phyloP scores from a whole-genome alignment of 2,797 vertebrate genomes.

The Tangara arthus region DNA sequence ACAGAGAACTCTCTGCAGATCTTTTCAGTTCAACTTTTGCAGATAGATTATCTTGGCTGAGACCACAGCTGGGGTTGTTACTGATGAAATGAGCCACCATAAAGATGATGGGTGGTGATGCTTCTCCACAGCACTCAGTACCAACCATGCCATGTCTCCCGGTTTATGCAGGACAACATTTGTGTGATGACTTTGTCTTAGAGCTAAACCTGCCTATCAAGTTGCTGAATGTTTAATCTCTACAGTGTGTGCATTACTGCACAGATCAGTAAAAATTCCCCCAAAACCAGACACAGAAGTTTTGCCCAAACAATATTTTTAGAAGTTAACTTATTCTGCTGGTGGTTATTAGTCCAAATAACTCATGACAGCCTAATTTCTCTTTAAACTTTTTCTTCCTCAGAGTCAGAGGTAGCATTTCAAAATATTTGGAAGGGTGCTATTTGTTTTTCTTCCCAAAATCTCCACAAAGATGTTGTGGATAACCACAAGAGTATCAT shows the following conservation, averaged over 20 bases:
- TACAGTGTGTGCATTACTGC: background rate
- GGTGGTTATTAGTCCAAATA: conserved; percentile 17
- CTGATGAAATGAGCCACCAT: background rate
- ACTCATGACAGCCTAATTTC: conserved; percentile 20
- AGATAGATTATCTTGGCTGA: background rate
- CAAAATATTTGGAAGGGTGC: conserved; percentile 52
- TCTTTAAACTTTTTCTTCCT: conserved; percentile 32
- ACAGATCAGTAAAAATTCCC: background rate
- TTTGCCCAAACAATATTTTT: background rate
- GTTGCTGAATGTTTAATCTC: background rate
- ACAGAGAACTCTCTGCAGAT: background rate
- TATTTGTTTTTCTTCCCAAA: conserved; percentile 48
- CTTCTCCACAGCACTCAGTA: accelerated
- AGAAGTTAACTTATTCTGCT: background rate
- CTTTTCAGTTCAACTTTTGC: background rate
- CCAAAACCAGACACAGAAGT: background rate
- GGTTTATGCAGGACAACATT: background rate
- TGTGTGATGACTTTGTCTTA: background rate
- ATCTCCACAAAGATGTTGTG: conserved; percentile 41
- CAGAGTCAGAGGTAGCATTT: conserved; percentile 28
- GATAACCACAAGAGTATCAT: background rate
- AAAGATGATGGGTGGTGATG: background rate
- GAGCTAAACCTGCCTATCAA: background rate
- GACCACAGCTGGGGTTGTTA: background rate
- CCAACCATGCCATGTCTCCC: background rate